Base-by-base conservation (phyloP, 2,113 vertebrate species). In the Potamarius usumacintae region DNA sequence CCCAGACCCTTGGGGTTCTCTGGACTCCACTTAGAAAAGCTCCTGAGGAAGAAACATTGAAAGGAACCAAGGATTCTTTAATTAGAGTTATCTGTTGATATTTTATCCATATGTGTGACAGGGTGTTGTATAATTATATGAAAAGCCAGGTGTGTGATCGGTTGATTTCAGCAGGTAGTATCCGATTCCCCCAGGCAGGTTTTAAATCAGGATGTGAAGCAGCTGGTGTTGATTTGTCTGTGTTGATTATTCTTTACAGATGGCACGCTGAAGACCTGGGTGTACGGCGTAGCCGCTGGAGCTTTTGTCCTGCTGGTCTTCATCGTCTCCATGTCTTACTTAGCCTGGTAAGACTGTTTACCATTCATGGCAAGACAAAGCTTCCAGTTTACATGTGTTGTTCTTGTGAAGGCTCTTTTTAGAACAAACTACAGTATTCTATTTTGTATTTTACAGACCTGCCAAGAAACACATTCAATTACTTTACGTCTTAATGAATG, bases 211-310 rank as follows among this genome's bases (percentile, higher is more conserved):
- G 22, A 18, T 62, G 48, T 52, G 67, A 50, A 85, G 17, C 77
- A 87, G 83, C 52, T 69, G 52, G 86, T 77, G 58, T 85, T 85
- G 79, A 88, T 69, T 65, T 76, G 69, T 79, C 5, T 85, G 63
- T 76, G 17, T 50, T 7, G 48, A 65, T 87, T 58, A 85, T 42
- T 92, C 22, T 90, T 27, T 90, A 71, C 93, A 99, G 98, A 99
- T 93, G 98, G 98, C 88, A 97, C 94, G 93, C 94, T 99, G 94
- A 99, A 99, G 96, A 99, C 97, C 87, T 99, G 98, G 98, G 98
- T 99, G 91, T 99, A 99, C 27, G 98, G 98, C 89, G 98, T 99
- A 80, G 97, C 97, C 89, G 98, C 98, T 34, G 98, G 98, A 94
- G 97, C 96, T 53, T 97, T 98, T 92, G 98, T 99, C 85, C 96